Evolutionary conservation across 2,888 invertebrate species (phyloP).

Genomic region (Gandaritis pyraliata): DNA sequence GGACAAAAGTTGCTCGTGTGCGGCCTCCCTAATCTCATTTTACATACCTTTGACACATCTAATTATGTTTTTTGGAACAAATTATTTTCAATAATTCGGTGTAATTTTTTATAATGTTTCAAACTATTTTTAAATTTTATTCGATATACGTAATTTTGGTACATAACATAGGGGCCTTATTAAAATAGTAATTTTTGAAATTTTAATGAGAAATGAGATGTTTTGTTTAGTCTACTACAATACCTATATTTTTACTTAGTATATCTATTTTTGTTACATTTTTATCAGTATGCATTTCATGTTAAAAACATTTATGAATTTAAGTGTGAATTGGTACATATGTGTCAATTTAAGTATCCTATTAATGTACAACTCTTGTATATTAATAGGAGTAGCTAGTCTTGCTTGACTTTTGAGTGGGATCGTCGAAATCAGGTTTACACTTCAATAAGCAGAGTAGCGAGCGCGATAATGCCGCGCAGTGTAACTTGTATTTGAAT

Average conservation of each 20-base stretch:
- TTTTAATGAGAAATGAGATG: conserved; percentile 53
- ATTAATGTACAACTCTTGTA: too few relatives aligned
- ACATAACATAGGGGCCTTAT: conserved; percentile 77
- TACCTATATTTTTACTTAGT: conserved; percentile 40
- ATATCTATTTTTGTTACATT: conserved; percentile 78
- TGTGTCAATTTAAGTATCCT: too few relatives aligned
- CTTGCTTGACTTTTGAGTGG: too few relatives aligned
- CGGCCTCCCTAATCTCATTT: neutral
- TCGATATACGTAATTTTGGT: conserved; percentile 78
- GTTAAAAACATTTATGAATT: conserved; percentile 47
- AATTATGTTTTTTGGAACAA: conserved; percentile 9
- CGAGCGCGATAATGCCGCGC: too few relatives aligned
- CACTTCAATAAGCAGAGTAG: too few relatives aligned
- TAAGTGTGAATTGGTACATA: neutral
- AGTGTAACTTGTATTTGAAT: too few relatives aligned
- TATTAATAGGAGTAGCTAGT: too few relatives aligned
- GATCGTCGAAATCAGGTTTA: too few relatives aligned
- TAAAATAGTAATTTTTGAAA: conserved; percentile 58
- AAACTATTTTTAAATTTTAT: conserved; percentile 61
- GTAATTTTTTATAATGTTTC: conserved; percentile 30
- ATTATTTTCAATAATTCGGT: conserved; percentile 23
- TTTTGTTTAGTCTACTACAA: conserved; percentile 71
- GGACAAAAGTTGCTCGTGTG: too few relatives aligned
- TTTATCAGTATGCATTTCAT: conserved; percentile 69
- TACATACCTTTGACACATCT: too few relatives aligned